Percentiles rank a stretch among this genome's conserved stretches.
Evolutionary conservation across 1,140 invertebrate species (phyloP).

Genomic region (Bombus superbus): DNA sequence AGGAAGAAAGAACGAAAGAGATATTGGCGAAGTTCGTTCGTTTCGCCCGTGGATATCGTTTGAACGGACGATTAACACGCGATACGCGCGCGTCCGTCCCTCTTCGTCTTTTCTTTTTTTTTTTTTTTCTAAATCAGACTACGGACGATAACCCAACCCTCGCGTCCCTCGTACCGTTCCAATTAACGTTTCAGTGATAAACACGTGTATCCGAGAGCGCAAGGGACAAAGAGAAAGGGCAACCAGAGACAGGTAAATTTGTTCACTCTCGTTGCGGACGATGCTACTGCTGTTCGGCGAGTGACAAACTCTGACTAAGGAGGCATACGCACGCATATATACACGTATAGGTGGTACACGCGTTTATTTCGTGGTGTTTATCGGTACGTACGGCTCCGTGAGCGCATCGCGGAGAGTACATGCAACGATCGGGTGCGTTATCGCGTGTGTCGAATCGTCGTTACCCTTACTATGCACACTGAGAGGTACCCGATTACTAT

Average conservation of each 20-base stretch:
- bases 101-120: neutral
- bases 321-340: neutral
- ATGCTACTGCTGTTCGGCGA: constrained; percentile 7
- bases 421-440: constrained; percentile 34
- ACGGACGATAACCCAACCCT: neutral
- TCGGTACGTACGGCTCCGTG: neutral
- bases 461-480: constrained; percentile 60
- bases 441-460: constrained; percentile 10
- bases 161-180: neutral
- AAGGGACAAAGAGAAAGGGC: neutral
- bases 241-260: neutral
- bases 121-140: neutral
- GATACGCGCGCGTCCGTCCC: neutral
- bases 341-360: neutral
- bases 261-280: constrained; percentile 3
- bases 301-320: neutral
- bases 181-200: constrained; percentile 33
- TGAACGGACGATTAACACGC: constrained; percentile 17
- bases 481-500: constrained; percentile 64
- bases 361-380: neutral
- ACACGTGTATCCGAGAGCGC: constrained; percentile 23
- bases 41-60: neutral
- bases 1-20: neutral
- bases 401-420: neutral
- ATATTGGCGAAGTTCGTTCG: no score